Percentiles rank a stretch among this genome's conserved stretches.
These are phyloP conservation scores for Hybognathus amarus DNA, from an alignment of 2,797 vertebrate species.

Conservation along the genomic window DNA sequence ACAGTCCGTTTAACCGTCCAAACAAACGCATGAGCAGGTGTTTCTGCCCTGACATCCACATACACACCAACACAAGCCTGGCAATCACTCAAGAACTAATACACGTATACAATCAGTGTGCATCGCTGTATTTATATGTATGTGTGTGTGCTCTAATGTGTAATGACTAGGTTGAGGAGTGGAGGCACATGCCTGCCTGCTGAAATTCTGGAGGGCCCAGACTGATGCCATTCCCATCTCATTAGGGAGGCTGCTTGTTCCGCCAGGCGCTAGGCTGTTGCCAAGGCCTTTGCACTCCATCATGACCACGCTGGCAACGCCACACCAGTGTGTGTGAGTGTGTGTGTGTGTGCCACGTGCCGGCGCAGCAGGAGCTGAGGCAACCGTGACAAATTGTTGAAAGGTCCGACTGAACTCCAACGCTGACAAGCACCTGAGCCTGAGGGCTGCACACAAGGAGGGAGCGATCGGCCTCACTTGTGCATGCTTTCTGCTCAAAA, in stretches of 20 bases:
- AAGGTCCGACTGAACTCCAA: slow-evolving; percentile 85
- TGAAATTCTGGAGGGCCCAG: slow-evolving; percentile 72
- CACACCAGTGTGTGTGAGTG: slow-evolving; percentile 69
- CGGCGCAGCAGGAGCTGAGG: slow-evolving; percentile 88
- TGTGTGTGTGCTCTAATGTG: slow-evolving; percentile 44
- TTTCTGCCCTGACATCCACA: slow-evolving; percentile 19
- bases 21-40: slow-evolving; percentile 53
- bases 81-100: slow-evolving; percentile 6
- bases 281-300: slow-evolving; percentile 72
- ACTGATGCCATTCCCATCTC: slow-evolving; percentile 83
- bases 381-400: slow-evolving; percentile 95
- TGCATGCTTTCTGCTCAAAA: slow-evolving; percentile 49
- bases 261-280: slow-evolving; percentile 79
- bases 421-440: slow-evolving; percentile 94
- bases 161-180: slow-evolving; percentile 59
- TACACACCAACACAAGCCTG: slow-evolving; percentile 10
- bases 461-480: slow-evolving; percentile 57
- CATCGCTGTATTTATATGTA: slow-evolving; percentile 23
- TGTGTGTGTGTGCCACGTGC: slow-evolving; percentile 85
- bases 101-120: background rate
- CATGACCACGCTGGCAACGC: slow-evolving; percentile 80
- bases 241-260: slow-evolving; percentile 82
- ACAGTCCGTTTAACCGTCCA: slow-evolving; percentile 53
- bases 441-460: slow-evolving; percentile 67
- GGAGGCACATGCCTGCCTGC: slow-evolving; percentile 58